phyloP scores from a whole-genome alignment of 2,888 invertebrate species.

The Eristalis tenax region DNA sequence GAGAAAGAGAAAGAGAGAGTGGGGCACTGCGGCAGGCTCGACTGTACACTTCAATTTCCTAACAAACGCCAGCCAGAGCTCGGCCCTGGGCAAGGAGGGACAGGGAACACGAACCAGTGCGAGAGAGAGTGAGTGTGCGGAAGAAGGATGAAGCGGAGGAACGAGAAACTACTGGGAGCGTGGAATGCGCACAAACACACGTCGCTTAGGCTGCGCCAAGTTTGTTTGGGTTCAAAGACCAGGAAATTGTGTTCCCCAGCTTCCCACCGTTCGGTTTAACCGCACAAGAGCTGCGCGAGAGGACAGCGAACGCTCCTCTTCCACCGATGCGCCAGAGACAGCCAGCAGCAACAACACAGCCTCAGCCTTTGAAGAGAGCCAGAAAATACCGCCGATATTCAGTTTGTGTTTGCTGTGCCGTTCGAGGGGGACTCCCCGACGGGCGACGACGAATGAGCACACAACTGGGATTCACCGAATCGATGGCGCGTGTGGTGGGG shows the following conservation, averaged over 20 bases:
- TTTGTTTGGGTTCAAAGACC: constrained; percentile 75
- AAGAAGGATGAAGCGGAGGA: neutral
- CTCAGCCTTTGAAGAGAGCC: constrained; percentile 37
- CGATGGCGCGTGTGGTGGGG: neutral
- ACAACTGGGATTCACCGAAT: neutral
- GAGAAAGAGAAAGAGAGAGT: neutral
- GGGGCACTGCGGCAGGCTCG: constrained; percentile 18
- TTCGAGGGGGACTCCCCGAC: neutral
- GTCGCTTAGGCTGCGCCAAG: constrained; percentile 53
- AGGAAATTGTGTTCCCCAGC: constrained; percentile 69
- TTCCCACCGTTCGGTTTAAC: constrained; percentile 32
- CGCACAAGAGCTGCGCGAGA: constrained; percentile 36
- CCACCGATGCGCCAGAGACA: neutral
- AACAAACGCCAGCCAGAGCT: constrained; percentile 27
- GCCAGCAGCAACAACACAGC: neutral
- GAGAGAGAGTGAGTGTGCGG: neutral
- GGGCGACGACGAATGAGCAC: neutral
- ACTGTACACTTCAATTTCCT: constrained; percentile 47
- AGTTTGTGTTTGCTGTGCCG: constrained; percentile 3
- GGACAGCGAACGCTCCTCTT: constrained; percentile 18
- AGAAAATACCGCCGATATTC: constrained; percentile 40
- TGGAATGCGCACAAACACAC: constrained; percentile 52
- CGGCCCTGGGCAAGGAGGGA: neutral
- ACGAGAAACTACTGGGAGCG: neutral
- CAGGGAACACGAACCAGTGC: neutral